phyloP scores from a whole-genome alignment of 2,888 invertebrate genomes.

The Agonopterix alstromeriana region DNA sequence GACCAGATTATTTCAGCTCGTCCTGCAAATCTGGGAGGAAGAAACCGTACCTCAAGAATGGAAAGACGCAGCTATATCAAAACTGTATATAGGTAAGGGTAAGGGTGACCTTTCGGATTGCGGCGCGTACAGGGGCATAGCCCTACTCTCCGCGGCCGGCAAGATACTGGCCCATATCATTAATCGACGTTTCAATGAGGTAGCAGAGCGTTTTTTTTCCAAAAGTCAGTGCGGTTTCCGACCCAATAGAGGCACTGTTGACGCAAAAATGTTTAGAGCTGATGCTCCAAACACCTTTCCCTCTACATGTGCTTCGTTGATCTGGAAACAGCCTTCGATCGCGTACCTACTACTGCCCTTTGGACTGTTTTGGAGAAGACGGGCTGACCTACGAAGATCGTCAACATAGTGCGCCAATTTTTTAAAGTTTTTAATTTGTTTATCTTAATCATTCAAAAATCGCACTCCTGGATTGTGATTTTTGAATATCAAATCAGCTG shows the following conservation, averaged over 20 bases:
- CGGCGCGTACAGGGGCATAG: constrained; percentile 6
- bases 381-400: constrained; percentile 9
- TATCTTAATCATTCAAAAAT: too few species aligned
- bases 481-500: too few species aligned
- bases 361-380: constrained; percentile 8
- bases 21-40: not conserved
- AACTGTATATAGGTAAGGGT: constrained; percentile 3
- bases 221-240: constrained; percentile 12
- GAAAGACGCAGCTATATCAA: constrained; percentile 2
- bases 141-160: constrained; percentile 4
- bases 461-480: too few species aligned
- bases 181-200: constrained; percentile 1
- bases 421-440: too few species aligned
- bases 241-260: constrained; percentile 9
- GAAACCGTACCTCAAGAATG: constrained; percentile 2
- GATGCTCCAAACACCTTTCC: constrained; percentile 4
- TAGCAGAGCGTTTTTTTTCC: constrained; percentile 4
- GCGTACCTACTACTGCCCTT: constrained; percentile 6
- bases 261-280: constrained; percentile 13
- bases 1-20: not conserved
- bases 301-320: constrained; percentile 9
- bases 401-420: constrained; percentile 9
- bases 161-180: constrained; percentile 2
- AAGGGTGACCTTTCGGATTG: constrained; percentile 6
- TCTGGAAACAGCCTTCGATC: not conserved